A percentile compares a stretch with the other conserved stretches of the same genome.
Conservation (phyloP, 2,888 invertebrate genomes). For the Enchytraeus crypticus region DNA sequence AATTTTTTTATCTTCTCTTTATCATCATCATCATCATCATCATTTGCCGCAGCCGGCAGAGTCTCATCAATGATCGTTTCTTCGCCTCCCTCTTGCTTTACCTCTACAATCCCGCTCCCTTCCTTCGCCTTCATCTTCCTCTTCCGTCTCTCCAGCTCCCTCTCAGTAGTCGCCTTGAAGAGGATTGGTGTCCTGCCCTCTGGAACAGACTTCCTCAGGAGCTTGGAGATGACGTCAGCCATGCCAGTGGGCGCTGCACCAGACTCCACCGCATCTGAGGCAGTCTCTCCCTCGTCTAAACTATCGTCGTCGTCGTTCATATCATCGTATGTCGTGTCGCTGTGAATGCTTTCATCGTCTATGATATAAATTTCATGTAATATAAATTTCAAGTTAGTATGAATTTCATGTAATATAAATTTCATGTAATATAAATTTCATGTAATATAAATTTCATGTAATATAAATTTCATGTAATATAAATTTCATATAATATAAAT, state of each 20-base stretch:
- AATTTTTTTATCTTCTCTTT: neutral
- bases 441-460: too few relatives aligned
- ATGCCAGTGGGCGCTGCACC: neutral
- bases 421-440: too few relatives aligned
- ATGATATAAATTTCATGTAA: too few relatives aligned
- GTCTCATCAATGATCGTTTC: neutral
- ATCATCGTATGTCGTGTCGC: neutral
- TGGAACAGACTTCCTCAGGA: neutral
- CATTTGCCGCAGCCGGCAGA: too few relatives aligned
- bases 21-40: neutral
- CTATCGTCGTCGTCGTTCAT: neutral
- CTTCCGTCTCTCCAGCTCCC: slow-evolving; percentile 2
- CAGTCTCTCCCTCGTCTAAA: neutral
- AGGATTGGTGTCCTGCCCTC: slow-evolving; percentile 52
- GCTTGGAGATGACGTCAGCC: slow-evolving; percentile 1
- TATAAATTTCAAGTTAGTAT: too few relatives aligned
- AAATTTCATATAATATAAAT: too few relatives aligned
- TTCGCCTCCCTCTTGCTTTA: neutral
- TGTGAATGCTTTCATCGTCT: neutral
- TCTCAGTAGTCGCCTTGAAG: slow-evolving; percentile 61
- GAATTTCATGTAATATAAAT: too few relatives aligned
- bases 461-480: too few relatives aligned
- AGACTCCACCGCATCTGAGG: neutral
- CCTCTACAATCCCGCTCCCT: neutral
- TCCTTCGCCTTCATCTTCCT: neutral